phyloP scores from a whole-genome alignment of 2,113 vertebrate genomes.

The Rhinopomastus cyanomelas region DNA sequence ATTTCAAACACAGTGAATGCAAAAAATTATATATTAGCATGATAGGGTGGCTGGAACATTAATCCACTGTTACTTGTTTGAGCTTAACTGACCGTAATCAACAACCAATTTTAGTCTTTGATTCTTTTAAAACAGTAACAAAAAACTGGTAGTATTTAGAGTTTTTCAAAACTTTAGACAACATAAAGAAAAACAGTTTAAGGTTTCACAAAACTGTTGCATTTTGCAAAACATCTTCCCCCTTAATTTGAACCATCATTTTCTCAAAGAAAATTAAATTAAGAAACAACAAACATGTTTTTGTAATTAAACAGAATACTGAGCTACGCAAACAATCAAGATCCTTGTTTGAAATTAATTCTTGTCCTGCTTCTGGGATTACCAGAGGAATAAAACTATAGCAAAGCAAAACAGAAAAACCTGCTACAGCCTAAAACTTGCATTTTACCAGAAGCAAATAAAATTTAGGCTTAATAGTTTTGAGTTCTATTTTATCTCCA shows the following conservation, averaged over 20 bases:
- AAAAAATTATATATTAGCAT: neutral
- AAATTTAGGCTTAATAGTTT: slow-evolving; percentile 33
- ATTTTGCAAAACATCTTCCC: slow-evolving; percentile 47
- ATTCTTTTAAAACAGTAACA: neutral
- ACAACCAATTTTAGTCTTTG: neutral
- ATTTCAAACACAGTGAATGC: neutral
- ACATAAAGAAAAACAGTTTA: slow-evolving; percentile 37
- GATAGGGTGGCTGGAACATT: neutral
- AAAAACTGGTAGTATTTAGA: neutral
- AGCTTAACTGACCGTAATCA: neutral
- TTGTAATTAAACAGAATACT: slow-evolving; percentile 52
- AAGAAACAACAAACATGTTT: slow-evolving; percentile 46
- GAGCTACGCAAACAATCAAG: slow-evolving; percentile 59
- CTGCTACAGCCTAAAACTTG: slow-evolving; percentile 47
- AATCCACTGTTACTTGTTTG: neutral
- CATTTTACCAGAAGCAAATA: slow-evolving; percentile 41
- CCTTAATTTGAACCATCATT: slow-evolving; percentile 57
- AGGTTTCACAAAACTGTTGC: slow-evolving; percentile 46
- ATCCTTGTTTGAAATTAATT: slow-evolving; percentile 59
- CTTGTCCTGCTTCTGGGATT: slow-evolving; percentile 57
- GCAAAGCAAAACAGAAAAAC: slow-evolving; percentile 48
- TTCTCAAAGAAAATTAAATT: slow-evolving; percentile 56
- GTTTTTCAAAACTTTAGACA: slow-evolving; percentile 7
- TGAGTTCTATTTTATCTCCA: slow-evolving; percentile 21
- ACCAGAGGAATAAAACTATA: slow-evolving; percentile 58